These are phyloP conservation scores for Diorhabda carinulata DNA, from an alignment of 1,140 invertebrate genomes.

Conservation along the genomic window DNA sequence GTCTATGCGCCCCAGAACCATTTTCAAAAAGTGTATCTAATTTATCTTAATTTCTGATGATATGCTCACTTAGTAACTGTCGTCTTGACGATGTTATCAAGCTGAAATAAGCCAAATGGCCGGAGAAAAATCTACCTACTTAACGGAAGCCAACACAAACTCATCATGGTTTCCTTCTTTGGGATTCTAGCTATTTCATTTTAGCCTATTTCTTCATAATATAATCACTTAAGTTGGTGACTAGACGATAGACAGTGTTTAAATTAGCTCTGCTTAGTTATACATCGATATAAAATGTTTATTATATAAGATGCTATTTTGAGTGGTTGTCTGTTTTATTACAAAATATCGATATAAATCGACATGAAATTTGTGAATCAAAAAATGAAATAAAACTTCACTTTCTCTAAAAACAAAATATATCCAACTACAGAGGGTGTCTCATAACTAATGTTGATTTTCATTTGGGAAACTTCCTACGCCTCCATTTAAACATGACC, in stretches of 20 bases:
- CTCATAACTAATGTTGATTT: no score
- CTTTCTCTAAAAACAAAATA: no score
- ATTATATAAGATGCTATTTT: not conserved
- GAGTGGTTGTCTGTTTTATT: not conserved
- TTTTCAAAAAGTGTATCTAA: not conserved
- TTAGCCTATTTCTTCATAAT: not conserved
- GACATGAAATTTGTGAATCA: no score
- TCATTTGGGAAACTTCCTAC: no score
- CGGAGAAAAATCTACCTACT: constrained; percentile 5
- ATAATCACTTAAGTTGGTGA: not conserved
- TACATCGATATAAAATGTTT: not conserved
- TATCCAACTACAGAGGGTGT: no score
- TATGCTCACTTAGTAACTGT: constrained; percentile 14
- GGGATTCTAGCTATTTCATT: not conserved
- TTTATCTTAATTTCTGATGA: constrained; percentile 16
- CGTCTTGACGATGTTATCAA: constrained; percentile 6
- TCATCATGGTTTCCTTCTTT: not conserved
- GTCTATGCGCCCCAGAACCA: not conserved
- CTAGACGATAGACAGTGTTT: not conserved
- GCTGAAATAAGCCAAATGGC: constrained; percentile 11
- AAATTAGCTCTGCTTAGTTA: not conserved
- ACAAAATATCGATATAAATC: not conserved
- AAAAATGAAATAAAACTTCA: no score
- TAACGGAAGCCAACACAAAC: not conserved
- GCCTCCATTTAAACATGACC: no score